These are phyloP conservation scores for Erythrocercus mccallii DNA, from an alignment of 2,113 vertebrate genomes.

Conservation along the genomic window DNA sequence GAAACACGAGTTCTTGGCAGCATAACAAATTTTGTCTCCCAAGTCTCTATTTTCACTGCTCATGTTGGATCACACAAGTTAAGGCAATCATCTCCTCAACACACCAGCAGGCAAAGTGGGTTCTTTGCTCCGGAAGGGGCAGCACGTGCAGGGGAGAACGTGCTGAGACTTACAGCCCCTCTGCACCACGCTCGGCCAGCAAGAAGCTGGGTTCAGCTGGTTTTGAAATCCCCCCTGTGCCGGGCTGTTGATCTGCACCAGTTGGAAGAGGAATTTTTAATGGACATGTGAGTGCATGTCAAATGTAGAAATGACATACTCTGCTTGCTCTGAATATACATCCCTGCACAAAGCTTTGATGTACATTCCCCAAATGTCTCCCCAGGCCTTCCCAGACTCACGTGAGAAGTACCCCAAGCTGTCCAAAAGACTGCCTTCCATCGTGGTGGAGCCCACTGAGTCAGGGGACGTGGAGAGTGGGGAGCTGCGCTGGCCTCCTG, in stretches of 20 bases:
- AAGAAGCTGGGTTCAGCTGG: neutral
- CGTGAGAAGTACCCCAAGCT: slow-evolving; percentile 84
- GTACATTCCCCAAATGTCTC: neutral
- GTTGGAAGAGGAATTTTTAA: neutral
- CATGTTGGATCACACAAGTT: neutral
- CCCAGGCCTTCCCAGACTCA: slow-evolving; percentile 81
- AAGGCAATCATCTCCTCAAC: neutral
- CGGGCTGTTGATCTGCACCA: neutral
- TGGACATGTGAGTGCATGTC: neutral
- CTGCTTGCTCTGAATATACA: neutral
- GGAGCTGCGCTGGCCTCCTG: slow-evolving; percentile 89
- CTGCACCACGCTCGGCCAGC: fast-evolving
- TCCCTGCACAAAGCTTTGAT: neutral
- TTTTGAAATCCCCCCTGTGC: neutral
- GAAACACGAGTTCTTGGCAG: neutral
- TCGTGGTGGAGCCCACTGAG: slow-evolving; percentile 86
- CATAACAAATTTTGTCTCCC: neutral
- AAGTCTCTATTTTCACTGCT: neutral
- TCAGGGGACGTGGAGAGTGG: slow-evolving; percentile 85
- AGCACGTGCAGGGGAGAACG: neutral
- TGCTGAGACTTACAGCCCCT: neutral
- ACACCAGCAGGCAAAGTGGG: fast-evolving
- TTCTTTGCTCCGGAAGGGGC: neutral
- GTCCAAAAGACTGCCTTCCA: slow-evolving; percentile 86
- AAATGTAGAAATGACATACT: neutral